Evolutionary conservation across 2,113 vertebrate genomes (phyloP), one percentile per base, ranked within the genome.

Genomic region (Trachemys scripta): DNA sequence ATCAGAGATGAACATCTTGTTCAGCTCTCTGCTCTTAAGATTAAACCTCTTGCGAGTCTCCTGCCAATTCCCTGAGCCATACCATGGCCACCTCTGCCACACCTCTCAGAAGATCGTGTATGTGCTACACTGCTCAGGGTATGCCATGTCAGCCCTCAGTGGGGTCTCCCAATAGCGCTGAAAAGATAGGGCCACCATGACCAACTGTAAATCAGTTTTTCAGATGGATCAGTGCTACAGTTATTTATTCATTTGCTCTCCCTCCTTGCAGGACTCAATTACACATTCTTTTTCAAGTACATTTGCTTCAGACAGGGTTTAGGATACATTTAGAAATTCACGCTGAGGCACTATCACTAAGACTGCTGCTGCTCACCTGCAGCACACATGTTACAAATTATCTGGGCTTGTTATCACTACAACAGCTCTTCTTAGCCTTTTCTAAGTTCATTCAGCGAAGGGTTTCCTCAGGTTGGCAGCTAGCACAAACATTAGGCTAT

Each of bases 1-100:
- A 0, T 16, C 82, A 78, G 13, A 84, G 82, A 83, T 90, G 65
- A 38, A 69, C 59, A 89, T 51, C 16, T 92, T 95, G 89, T 93
- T 72, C 49, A 92, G 88, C 22, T 86, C 42, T 82, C 56, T 93
- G 19, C 65, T 38, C 35, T 50, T 42, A 42, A 80, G 19, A 45
- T 78, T 88, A 92, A 93, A 97, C 49, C 94, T 78, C 86, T 90
- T 50, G 80, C 2, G 10, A 59, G 27, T 79, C 84, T 96, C 49
- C 78, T 75, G 82, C 49, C 69, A 14, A 76, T 75, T 57, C 90
- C 80, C 56, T 78, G 25, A 78, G 38, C 75, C 24, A 25, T 45
- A 78, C 42, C 24, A 78, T 47, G 25, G 42, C 75, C 42, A 78
- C 25, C 75, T 47, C 24, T 78, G 42, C 42, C 75, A 47, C n/a